Evolutionary conservation across 1,140 invertebrate genomes (phyloP).

Genomic region (Monomorium pharaonis): DNA sequence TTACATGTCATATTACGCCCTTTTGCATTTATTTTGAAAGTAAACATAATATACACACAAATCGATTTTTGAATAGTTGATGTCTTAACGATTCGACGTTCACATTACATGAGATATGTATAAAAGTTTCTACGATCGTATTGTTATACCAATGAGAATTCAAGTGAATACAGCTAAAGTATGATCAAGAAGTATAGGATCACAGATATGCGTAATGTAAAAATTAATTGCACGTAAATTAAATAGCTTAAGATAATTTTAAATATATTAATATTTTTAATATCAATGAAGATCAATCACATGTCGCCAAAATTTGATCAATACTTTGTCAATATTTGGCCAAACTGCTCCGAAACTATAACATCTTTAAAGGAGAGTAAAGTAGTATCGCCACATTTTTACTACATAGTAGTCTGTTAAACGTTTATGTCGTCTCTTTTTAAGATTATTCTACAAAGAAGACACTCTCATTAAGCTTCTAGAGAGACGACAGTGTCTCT

Average conservation of each 20-base stretch:
- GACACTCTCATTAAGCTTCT: slow-evolving; percentile 49
- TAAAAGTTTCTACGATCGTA: background rate
- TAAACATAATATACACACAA: background rate
- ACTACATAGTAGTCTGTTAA: slow-evolving; percentile 4
- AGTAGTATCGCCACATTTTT: slow-evolving; percentile 40
- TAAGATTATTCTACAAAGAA: slow-evolving; percentile 37
- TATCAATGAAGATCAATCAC: slow-evolving; percentile 39
- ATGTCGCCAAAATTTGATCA: background rate
- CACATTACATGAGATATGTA: background rate
- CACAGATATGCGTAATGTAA: too few species aligned
- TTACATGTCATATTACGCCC: too few species aligned
- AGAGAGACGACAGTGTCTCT: background rate
- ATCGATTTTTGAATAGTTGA: background rate
- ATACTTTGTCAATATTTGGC: slow-evolving; percentile 16
- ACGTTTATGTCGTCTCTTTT: slow-evolving; percentile 59
- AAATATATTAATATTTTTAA: slow-evolving; percentile 25
- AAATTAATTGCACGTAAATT: slow-evolving; percentile 19
- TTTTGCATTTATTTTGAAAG: background rate
- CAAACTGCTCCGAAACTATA: background rate
- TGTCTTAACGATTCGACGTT: background rate
- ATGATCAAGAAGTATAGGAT: background rate
- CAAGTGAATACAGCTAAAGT: background rate
- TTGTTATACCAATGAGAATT: slow-evolving; percentile 3
- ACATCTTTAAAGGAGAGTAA: slow-evolving; percentile 20
- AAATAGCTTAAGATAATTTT: slow-evolving; percentile 16